Conservation (phyloP, 2,113 vertebrate species). For the Stegastes partitus region DNA sequence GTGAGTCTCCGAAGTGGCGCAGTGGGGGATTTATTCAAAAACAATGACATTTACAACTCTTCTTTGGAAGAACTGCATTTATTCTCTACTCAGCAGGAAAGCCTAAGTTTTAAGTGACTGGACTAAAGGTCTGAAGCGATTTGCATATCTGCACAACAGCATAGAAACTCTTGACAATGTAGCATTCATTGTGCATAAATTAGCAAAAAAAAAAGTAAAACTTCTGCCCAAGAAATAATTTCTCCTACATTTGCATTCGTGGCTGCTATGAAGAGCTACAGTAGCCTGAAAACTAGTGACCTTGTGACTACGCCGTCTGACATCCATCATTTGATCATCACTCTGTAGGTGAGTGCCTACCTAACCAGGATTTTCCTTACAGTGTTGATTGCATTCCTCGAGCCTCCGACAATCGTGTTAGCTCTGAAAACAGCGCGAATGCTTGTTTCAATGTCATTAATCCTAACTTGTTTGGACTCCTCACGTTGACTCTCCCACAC, state of each 20-base stretch:
- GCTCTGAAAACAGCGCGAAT: slow-evolving; percentile 57
- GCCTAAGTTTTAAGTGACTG: slow-evolving; percentile 68
- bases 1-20: slow-evolving; percentile 87
- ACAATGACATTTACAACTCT: slow-evolving; percentile 85
- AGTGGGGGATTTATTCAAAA: slow-evolving; percentile 90
- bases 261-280: slow-evolving; percentile 29
- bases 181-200: slow-evolving; percentile 38
- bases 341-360: slow-evolving; percentile 61
- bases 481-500: slow-evolving; percentile 65
- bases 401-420: slow-evolving; percentile 62
- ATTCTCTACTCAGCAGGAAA: slow-evolving; percentile 62
- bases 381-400: slow-evolving; percentile 77
- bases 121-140: slow-evolving; percentile 67
- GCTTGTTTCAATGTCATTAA: slow-evolving; percentile 66
- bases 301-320: slow-evolving; percentile 40
- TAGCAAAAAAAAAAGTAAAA: slow-evolving; percentile 41
- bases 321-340: slow-evolving; percentile 54
- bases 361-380: slow-evolving; percentile 49
- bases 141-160: slow-evolving; percentile 65
- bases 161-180: slow-evolving; percentile 48
- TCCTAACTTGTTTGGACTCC: slow-evolving; percentile 79
- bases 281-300: slow-evolving; percentile 36
- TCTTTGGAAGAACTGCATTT: slow-evolving; percentile 80
- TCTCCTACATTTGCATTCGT: slow-evolving; percentile 10
- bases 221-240: slow-evolving; percentile 20